These are phyloP conservation scores for Diphyllodes magnificus DNA, from an alignment of 2,113 vertebrate species.

Conservation along the genomic window DNA sequence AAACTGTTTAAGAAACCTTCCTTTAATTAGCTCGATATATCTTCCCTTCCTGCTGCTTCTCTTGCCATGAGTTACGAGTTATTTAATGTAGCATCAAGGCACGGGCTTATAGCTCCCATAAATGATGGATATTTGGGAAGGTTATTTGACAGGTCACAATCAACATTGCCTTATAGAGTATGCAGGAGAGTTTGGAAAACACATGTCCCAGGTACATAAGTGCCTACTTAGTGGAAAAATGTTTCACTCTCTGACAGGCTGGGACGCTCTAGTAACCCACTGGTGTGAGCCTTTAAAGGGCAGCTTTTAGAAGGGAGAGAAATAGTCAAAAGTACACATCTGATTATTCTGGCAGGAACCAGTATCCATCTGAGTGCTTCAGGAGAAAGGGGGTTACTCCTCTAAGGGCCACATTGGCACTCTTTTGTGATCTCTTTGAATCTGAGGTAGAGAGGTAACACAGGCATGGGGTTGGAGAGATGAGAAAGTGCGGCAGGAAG, in stretches of 20 bases:
- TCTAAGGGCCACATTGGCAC: neutral
- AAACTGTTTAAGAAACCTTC: neutral
- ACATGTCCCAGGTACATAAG: neutral
- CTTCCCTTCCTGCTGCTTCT: neutral
- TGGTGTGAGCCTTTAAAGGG: neutral
- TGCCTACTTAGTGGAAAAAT: neutral
- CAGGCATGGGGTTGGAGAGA: neutral
- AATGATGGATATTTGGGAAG: neutral
- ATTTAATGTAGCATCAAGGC: neutral
- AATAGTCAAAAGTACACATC: neutral
- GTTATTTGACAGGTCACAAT: neutral
- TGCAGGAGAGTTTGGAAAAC: neutral
- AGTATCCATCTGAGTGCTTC: neutral
- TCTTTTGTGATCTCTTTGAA: neutral
- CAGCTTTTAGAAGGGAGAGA: neutral
- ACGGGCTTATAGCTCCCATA: neutral
- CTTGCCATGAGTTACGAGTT: neutral
- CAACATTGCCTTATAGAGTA: conserved; percentile 37
- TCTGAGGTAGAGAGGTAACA: neutral
- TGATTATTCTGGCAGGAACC: neutral
- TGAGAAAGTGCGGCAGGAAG: neutral
- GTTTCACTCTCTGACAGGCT: neutral
- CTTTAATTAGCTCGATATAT: neutral
- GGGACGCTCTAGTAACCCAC: neutral
- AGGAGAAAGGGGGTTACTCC: neutral